Base-by-base conservation (phyloP, 2,888 invertebrate species). In the Drosophila quinaria region DNA sequence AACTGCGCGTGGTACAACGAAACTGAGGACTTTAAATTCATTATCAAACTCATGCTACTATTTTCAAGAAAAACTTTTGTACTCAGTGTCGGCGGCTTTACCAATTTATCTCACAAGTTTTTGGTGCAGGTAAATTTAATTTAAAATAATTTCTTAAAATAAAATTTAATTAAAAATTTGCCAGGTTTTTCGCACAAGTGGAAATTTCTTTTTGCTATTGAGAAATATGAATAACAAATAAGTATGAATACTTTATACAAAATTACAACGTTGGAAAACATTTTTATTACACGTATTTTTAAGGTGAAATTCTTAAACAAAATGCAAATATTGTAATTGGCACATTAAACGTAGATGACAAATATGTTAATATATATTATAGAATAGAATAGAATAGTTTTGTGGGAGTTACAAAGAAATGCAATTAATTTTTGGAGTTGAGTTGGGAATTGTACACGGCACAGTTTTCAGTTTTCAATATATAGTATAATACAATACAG, bases 1-100 rank as follows among this genome's bases (percentile, higher is more conserved):
- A 73, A 80, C 29, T 88, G 89, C 22, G 60, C 64, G 10, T 92
- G 91, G 91, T 92, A 91, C 37, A 78, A 90, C 5, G 91, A 91
- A 49, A 76, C 81, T 5, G 62, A 58, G 3, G 83, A 91, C 1
- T 92, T 88, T 29, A 81, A 89, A 56, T 77, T 74, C 19, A 70
- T 89, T 8, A 76, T 90, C 1, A 80, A 79, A 37, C 84, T 91
- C 64, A 91, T 92, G 91, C 58, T 92, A 2, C 29, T 91, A 3
- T 86, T 90, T 19, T 79, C 87, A 0, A 81, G 80, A 22, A 78
- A 77, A 4, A 55, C 70, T 3, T 78, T 90, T 51, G 51, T 62
- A 0, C 41, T 91, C n/a, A 79, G 85, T 46, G 90, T 90, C 0
- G 90, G 85, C 0, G 90, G 91, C 22, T 92, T 91, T 61, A 74